These are phyloP conservation scores for Sesia apiformis DNA, from an alignment of 2,888 invertebrate species.

Conservation along the genomic window DNA sequence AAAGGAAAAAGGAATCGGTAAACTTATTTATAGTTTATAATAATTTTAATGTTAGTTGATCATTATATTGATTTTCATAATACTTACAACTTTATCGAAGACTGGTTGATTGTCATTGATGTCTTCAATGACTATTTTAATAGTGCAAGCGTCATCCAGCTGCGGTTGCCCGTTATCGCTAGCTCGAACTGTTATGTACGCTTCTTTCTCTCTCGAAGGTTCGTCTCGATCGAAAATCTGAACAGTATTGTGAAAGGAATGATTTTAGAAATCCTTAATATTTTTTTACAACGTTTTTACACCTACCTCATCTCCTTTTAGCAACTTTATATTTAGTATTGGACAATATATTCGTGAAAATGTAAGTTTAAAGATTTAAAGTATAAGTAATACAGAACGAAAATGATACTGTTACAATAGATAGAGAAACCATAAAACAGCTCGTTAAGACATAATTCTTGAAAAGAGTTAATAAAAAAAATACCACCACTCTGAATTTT, in stretches of 20 bases:
- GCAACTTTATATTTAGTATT: no score
- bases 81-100: constrained; percentile 86
- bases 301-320: no score
- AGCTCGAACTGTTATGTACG: constrained; percentile 90
- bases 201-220: constrained; percentile 87
- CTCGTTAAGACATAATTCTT: no score
- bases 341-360: no score
- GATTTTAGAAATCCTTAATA: neutral
- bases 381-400: neutral
- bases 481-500: no score
- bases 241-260: constrained; percentile 8
- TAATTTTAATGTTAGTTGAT: no score
- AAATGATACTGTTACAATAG: neutral
- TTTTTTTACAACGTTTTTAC: no score
- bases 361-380: no score
- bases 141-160: constrained; percentile 93
- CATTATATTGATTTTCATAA: neutral
- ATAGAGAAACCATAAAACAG: neutral
- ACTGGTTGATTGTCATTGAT: constrained; percentile 93
- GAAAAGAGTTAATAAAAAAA: no score
- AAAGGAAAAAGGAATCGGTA: no score
- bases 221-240: constrained; percentile 92
- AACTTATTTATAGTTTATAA: no score
- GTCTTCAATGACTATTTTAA: constrained; percentile 92
- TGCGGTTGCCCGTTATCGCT: constrained; percentile 94